A percentile compares a stretch with the other conserved stretches of the same genome.
phyloP scores from a whole-genome alignment of 2,113 vertebrate genomes.

The Amblyopsis rosae region DNA sequence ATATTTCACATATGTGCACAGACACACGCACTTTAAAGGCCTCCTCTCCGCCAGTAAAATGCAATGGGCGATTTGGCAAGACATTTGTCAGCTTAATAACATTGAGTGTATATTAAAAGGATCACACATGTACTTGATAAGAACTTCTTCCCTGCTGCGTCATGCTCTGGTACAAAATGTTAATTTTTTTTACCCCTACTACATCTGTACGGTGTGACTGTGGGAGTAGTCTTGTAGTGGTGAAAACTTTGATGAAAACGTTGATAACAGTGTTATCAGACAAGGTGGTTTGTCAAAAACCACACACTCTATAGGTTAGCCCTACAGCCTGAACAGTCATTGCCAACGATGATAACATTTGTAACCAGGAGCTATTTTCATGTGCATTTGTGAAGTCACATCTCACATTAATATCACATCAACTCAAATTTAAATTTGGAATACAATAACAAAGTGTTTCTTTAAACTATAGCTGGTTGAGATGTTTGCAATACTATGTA shows the following conservation, averaged over 20 bases:
- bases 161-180: constrained; percentile 6
- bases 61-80: constrained; percentile 51
- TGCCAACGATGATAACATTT: constrained; percentile 13
- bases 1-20: constrained; percentile 8
- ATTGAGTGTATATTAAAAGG: constrained; percentile 20
- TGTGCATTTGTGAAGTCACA: constrained; percentile 22
- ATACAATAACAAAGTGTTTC: too few species aligned
- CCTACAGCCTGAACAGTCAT: constrained; percentile 15
- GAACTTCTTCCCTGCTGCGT: constrained; percentile 12
- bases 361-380: constrained; percentile 36
- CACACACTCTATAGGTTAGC: constrained; percentile 6
- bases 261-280: constrained; percentile 21
- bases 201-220: constrained; percentile 9
- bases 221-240: constrained; percentile 1
- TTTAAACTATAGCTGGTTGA: constrained; percentile 12
- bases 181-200: background rate
- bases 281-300: constrained; percentile 1
- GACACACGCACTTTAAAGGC: constrained; percentile 3
- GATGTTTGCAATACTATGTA: background rate
- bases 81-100: constrained; percentile 40
- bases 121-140: constrained; percentile 20
- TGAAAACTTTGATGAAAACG: constrained; percentile 3
- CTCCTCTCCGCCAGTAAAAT: constrained; percentile 13
- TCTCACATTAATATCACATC: constrained; percentile 10
- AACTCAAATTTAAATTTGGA: too few species aligned